phyloP scores from a whole-genome alignment of 1,140 invertebrate species.

The Prorops nasuta region DNA sequence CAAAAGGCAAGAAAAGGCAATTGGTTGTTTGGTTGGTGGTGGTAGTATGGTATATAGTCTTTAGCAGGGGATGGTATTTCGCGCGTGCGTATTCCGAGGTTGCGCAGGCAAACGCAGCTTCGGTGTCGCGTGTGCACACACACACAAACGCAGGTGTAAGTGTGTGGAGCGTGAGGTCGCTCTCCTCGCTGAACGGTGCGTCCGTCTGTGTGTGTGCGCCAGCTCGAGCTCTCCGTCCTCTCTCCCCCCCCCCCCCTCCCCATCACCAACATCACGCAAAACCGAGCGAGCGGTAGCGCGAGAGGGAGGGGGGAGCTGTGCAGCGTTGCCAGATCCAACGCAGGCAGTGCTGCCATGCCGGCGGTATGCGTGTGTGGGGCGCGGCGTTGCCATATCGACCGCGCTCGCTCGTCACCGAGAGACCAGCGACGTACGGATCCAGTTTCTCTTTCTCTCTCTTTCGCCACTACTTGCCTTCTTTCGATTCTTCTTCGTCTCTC shows the following conservation, averaged over 20 bases:
- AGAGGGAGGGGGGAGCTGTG: slow-evolving; percentile 11
- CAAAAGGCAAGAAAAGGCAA: too few relatives aligned
- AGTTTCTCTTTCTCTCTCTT: slow-evolving; percentile 5
- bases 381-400: slow-evolving; percentile 55
- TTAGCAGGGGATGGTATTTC: too few relatives aligned
- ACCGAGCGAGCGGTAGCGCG: too few relatives aligned
- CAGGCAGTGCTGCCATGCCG: slow-evolving; percentile 18
- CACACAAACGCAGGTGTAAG: slow-evolving; percentile 17
- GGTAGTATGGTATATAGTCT: too few relatives aligned
- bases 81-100: slow-evolving; percentile 17
- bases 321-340: slow-evolving; percentile 29
- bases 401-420: slow-evolving; percentile 26
- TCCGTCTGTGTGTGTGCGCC: background rate
- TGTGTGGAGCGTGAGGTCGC: slow-evolving; percentile 41
- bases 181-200: slow-evolving; percentile 26
- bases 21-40: too few relatives aligned
- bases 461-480: slow-evolving; percentile 12
- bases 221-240: slow-evolving; percentile 5
- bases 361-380: slow-evolving; percentile 30
- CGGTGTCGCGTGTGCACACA: background rate
- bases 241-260: slow-evolving; percentile 26
- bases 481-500: background rate
- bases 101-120: background rate
- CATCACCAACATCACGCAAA: too few relatives aligned
- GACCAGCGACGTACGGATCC: slow-evolving; percentile 16